Conservation (phyloP, 2,113 vertebrate species). For the Pionites leucogaster region DNA sequence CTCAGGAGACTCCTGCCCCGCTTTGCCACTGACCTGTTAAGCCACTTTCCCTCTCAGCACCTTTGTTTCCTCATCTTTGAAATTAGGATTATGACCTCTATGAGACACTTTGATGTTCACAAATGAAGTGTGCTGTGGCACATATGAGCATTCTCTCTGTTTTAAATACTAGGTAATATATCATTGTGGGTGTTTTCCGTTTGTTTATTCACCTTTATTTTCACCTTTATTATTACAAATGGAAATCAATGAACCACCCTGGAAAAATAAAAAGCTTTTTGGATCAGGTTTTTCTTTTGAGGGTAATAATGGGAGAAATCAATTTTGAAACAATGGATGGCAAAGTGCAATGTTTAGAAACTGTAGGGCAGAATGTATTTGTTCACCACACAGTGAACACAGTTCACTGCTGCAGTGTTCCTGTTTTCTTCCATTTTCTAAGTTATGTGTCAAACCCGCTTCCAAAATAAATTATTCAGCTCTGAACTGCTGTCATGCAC, state of each 20-base stretch:
- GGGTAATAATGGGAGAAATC: not conserved
- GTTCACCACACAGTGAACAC: fast-evolving
- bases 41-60: constrained; percentile 18
- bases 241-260: not conserved
- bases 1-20: not conserved
- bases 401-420: not conserved
- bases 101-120: constrained; percentile 24
- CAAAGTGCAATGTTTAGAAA: not conserved
- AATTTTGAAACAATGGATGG: constrained; percentile 15
- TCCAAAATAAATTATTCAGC: not conserved
- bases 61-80: constrained; percentile 25
- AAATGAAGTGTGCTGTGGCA: not conserved
- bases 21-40: constrained; percentile 12
- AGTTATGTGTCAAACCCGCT: not conserved
- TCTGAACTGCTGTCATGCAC: not conserved
- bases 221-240: not conserved
- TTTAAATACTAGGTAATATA: not conserved
- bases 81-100: not conserved
- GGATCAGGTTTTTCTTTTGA: not conserved
- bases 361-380: not conserved
- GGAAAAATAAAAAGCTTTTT: not conserved
- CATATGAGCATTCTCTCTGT: not conserved
- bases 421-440: not conserved
- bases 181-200: fast-evolving
- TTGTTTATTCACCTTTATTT: not conserved